Conservation (phyloP, 2,113 vertebrate genomes). For the Carettochelys insculpta region DNA sequence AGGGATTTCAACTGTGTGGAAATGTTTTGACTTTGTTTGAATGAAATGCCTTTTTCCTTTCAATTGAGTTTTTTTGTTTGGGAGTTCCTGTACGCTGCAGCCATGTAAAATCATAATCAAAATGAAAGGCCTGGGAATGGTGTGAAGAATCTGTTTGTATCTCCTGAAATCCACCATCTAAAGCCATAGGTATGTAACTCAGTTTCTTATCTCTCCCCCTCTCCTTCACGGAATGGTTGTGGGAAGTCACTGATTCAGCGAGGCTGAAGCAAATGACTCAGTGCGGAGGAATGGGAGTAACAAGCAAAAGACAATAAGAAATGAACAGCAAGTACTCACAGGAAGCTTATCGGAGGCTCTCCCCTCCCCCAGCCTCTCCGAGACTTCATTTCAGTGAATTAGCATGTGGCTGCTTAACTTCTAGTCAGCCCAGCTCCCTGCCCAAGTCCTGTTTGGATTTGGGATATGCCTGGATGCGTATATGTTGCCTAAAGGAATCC, state of each 20-base stretch:
- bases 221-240: not conserved
- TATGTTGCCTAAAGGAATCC: not conserved
- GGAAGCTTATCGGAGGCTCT: not conserved
- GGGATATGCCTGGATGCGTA: not conserved
- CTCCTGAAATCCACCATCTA: not conserved
- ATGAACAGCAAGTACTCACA: fast-evolving
- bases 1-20: not conserved
- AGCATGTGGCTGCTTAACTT: not conserved
- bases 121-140: not conserved
- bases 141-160: not conserved
- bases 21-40: not conserved
- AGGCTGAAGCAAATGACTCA: not conserved
- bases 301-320: constrained; percentile 31
- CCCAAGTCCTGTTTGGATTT: not conserved
- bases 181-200: not conserved
- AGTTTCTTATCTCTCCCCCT: not conserved
- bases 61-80: not conserved
- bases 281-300: not conserved
- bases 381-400: not conserved
- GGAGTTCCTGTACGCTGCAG: not conserved
- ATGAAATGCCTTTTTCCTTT: not conserved
- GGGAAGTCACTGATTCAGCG: fast-evolving
- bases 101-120: not conserved
- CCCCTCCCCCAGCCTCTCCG: not conserved
- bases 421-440: not conserved